Evolutionary conservation across 2,888 invertebrate species (phyloP).

Genomic region (Smittia aterrima): DNA sequence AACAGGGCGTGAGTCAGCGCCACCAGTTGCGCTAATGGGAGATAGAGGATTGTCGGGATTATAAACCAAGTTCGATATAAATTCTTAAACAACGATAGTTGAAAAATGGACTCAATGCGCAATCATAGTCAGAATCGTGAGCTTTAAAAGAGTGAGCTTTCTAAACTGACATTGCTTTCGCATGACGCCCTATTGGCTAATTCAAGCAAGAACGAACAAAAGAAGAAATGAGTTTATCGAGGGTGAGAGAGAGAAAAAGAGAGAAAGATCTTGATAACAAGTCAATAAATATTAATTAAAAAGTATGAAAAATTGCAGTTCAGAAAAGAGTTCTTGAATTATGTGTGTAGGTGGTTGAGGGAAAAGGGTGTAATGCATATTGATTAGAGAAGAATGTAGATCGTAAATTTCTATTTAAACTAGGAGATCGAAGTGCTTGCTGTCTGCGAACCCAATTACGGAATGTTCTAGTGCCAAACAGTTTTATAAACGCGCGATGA

Average conservation of each 20-base stretch:
- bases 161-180: no score
- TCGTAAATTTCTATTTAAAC: constrained; percentile 15
- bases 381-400: neutral
- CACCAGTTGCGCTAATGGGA: constrained; percentile 76
- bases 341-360: neutral
- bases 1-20: constrained; percentile 83
- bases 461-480: neutral
- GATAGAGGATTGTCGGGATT: neutral
- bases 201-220: neutral
- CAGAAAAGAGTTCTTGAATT: neutral
- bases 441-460: neutral
- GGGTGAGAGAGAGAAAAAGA: constrained; percentile 1
- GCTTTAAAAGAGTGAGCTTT: no score
- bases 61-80: neutral
- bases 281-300: constrained; percentile 28
- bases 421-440: neutral
- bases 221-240: neutral
- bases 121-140: no score
- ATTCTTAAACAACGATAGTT: neutral
- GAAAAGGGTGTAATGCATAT: neutral
- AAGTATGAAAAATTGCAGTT: constrained; percentile 20
- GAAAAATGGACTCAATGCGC: neutral
- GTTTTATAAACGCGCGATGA: neutral
- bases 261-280: constrained; percentile 25
- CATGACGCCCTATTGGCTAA: no score